Percentiles rank a stretch among this genome's conserved stretches.
phyloP scores from a whole-genome alignment of 2,888 invertebrate species.

The Malacosoma neustria region DNA sequence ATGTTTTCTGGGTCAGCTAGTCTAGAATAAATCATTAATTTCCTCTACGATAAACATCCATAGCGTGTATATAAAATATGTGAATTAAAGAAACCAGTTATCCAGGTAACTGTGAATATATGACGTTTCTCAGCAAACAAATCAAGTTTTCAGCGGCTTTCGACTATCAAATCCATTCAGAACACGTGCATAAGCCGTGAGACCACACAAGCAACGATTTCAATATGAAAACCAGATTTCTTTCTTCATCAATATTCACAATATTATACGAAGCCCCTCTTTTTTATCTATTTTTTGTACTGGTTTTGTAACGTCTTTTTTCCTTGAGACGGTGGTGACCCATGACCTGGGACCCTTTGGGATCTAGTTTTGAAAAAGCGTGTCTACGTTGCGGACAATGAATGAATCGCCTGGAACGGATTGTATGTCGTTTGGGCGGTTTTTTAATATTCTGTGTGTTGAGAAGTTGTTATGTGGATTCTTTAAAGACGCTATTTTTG shows the following conservation, averaged over 20 bases:
- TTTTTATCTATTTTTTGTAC: slow-evolving; percentile 49
- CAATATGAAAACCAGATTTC: slow-evolving; percentile 56
- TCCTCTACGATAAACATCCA: too few species aligned
- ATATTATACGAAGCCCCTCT: slow-evolving; percentile 70
- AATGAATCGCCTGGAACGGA: slow-evolving; percentile 44
- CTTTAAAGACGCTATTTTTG: too few species aligned
- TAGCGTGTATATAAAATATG: too few species aligned
- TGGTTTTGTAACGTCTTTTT: slow-evolving; percentile 66
- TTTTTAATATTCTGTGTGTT: slow-evolving; percentile 13
- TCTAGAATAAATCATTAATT: too few species aligned
- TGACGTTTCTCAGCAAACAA: slow-evolving; percentile 14
- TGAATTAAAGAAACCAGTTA: too few species aligned
- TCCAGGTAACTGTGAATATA: too few species aligned
- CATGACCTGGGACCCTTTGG: slow-evolving; percentile 59
- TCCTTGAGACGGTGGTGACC: slow-evolving; percentile 67
- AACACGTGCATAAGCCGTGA: slow-evolving; percentile 59
- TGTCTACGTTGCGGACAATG: slow-evolving; percentile 41
- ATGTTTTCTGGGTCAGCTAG: too few species aligned
- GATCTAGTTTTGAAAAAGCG: slow-evolving; percentile 69
- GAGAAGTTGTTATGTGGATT: slow-evolving; percentile 7
- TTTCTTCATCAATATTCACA: slow-evolving; percentile 75
- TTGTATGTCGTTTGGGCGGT: slow-evolving; percentile 42
- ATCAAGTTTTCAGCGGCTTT: slow-evolving; percentile 35
- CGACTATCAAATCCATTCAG: slow-evolving; percentile 38
- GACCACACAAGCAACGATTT: slow-evolving; percentile 61